Percentiles rank a stretch among this genome's conserved stretches.
Evolutionary conservation across 2,888 invertebrate genomes (phyloP).

Genomic region (Mallateleia sp.): DNA sequence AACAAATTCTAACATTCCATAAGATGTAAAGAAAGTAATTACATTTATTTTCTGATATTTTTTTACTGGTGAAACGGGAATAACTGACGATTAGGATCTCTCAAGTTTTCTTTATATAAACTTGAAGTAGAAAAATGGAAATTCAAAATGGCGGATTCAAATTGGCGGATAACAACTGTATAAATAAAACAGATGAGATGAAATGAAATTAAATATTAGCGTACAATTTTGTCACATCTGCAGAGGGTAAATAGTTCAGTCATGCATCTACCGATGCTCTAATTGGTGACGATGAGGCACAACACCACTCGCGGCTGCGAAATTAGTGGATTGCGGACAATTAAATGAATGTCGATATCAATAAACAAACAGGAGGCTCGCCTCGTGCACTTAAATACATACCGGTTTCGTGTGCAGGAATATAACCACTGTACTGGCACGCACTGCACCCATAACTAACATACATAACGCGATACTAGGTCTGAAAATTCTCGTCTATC

Average conservation of each 20-base stretch:
- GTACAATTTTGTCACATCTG: slow-evolving; percentile 17
- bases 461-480: slow-evolving; percentile 78
- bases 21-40: too few relatives aligned
- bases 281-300: slow-evolving; percentile 31
- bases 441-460: slow-evolving; percentile 88
- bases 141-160: too few relatives aligned
- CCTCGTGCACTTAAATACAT: slow-evolving; percentile 85
- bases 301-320: slow-evolving; percentile 20
- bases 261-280: slow-evolving; percentile 33
- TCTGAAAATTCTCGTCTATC: slow-evolving; percentile 75
- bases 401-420: slow-evolving; percentile 83
- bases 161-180: too few relatives aligned
- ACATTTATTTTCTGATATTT: too few relatives aligned
- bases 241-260: slow-evolving; percentile 21
- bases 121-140: too few relatives aligned
- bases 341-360: slow-evolving; percentile 26
- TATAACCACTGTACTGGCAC: slow-evolving; percentile 87
- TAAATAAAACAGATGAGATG: too few relatives aligned
- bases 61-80: too few relatives aligned
- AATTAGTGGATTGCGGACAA: slow-evolving; percentile 13
- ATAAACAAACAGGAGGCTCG: slow-evolving; percentile 83
- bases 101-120: too few relatives aligned
- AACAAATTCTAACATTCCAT: too few relatives aligned
- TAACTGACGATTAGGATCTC: too few relatives aligned
- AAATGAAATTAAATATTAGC: background rate